These are phyloP conservation scores for Eumaeus atala DNA, from an alignment of 1,140 invertebrate genomes.

Conservation along the genomic window DNA sequence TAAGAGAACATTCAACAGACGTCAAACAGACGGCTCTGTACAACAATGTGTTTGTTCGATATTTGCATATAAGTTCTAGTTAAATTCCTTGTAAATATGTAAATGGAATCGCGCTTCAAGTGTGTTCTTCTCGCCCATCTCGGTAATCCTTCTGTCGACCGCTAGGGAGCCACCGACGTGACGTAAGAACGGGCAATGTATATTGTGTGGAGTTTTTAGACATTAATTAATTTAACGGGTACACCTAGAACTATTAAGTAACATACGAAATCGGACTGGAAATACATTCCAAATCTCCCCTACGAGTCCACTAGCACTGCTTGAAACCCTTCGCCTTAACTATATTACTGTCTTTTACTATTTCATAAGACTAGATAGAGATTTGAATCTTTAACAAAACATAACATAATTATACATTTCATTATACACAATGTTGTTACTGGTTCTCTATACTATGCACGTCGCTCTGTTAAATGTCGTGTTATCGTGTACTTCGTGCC, in stretches of 20 bases:
- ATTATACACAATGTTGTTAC: constrained; percentile 13
- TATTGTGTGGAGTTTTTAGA: constrained; percentile 9
- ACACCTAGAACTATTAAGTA: neutral
- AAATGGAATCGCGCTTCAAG: constrained; percentile 68
- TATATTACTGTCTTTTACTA: constrained; percentile 20
- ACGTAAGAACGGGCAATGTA: constrained; percentile 9
- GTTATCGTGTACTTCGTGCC: constrained; percentile 28
- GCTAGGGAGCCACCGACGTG: constrained; percentile 20
- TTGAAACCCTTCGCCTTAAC: constrained; percentile 25
- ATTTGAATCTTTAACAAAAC: constrained; percentile 21
- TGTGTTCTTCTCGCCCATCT: constrained; percentile 54
- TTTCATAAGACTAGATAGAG: constrained; percentile 21
- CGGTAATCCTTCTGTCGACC: constrained; percentile 31
- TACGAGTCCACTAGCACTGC: constrained; percentile 19
- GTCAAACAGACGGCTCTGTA: constrained; percentile 16
- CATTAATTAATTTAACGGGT: constrained; percentile 4
- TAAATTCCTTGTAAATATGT: constrained; percentile 58
- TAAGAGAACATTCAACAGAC: constrained; percentile 35
- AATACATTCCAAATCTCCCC: constrained; percentile 9
- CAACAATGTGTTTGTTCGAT: constrained; percentile 14
- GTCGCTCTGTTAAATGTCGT: constrained; percentile 23
- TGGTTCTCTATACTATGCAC: constrained; percentile 18
- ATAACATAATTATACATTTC: constrained; percentile 2
- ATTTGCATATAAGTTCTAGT: constrained; percentile 15
- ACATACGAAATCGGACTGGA: constrained; percentile 11